Evolutionary conservation across 2,113 vertebrate genomes (phyloP).

Genomic region (Stigmatopora nigra): DNA sequence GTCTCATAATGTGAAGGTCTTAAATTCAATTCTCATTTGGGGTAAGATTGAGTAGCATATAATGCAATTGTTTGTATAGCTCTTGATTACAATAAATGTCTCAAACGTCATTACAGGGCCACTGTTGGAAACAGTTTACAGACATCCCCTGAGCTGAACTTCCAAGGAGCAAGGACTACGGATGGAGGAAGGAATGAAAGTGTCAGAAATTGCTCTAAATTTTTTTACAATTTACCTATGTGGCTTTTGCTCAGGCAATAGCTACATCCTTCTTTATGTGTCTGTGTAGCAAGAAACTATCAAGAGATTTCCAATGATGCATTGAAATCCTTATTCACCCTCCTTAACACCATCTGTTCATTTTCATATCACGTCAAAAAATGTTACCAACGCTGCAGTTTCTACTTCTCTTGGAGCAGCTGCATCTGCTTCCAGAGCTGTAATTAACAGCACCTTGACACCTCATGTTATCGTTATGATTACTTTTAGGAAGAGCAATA

Average conservation of each 20-base stretch:
- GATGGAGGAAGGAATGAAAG: constrained; percentile 7
- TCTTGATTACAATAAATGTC: too few relatives aligned
- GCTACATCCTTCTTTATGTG: neutral
- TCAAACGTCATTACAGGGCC: too few relatives aligned
- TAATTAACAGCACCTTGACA: neutral
- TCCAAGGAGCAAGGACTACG: too few relatives aligned
- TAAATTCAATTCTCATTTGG: too few relatives aligned
- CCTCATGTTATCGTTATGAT: neutral
- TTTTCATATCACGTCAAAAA: neutral
- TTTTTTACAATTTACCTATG: neutral
- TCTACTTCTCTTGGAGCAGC: neutral
- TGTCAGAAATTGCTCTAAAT: constrained; percentile 8
- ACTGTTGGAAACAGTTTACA: too few relatives aligned
- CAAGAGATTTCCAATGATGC: neutral
- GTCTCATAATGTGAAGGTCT: too few relatives aligned
- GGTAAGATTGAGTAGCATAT: too few relatives aligned
- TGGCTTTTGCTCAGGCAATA: neutral
- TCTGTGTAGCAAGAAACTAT: neutral
- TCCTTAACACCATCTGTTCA: constrained; percentile 6
- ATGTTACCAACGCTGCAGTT: neutral
- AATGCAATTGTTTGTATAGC: too few relatives aligned
- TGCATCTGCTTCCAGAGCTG: neutral
- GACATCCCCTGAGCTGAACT: constrained; percentile 1
- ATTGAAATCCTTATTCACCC: neutral
- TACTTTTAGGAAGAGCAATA: neutral